Conservation (phyloP, 1,140 invertebrate genomes). For the Patella vulgata region DNA sequence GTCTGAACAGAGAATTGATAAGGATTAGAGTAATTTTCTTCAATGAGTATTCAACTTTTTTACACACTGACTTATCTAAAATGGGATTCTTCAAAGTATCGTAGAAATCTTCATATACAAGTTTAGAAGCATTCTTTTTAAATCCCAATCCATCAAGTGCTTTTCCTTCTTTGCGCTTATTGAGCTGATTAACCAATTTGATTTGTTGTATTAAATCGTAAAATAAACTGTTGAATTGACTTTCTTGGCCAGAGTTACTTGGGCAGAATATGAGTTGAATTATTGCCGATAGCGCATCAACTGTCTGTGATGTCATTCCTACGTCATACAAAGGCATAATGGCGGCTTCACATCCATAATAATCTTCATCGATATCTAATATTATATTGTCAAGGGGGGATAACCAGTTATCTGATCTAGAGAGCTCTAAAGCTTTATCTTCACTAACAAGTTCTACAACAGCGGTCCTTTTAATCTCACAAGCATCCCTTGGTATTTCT, state of each 20-base stretch:
- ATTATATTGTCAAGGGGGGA: conserved; percentile 33
- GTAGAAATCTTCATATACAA: neutral
- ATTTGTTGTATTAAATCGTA: conserved; percentile 16
- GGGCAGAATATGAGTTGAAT: conserved; percentile 40
- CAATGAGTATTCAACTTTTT: conserved; percentile 1
- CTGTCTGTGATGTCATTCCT: conserved; percentile 10
- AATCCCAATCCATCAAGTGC: neutral
- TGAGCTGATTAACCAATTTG: conserved; percentile 16
- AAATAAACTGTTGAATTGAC: conserved; percentile 30
- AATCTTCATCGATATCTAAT: conserved; percentile 56
- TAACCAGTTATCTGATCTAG: conserved; percentile 20
- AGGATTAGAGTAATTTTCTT: conserved; percentile 18
- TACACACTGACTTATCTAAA: conserved; percentile 3
- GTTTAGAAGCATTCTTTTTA: neutral
- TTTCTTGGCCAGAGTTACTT: conserved; percentile 32
- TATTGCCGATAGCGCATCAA: conserved; percentile 28
- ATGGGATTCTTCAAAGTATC: neutral
- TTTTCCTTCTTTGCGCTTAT: neutral
- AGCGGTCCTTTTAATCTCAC: conserved; percentile 19
- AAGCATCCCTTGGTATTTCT: neutral
- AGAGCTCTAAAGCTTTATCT: conserved; percentile 20
- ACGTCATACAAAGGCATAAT: conserved; percentile 31
- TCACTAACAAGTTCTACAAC: conserved; percentile 30
- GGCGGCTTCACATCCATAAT: conserved; percentile 46
- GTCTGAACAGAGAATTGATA: conserved; percentile 16